Evolutionary conservation across 2,113 vertebrate genomes (phyloP).

Genomic region (Amia ocellicauda): DNA sequence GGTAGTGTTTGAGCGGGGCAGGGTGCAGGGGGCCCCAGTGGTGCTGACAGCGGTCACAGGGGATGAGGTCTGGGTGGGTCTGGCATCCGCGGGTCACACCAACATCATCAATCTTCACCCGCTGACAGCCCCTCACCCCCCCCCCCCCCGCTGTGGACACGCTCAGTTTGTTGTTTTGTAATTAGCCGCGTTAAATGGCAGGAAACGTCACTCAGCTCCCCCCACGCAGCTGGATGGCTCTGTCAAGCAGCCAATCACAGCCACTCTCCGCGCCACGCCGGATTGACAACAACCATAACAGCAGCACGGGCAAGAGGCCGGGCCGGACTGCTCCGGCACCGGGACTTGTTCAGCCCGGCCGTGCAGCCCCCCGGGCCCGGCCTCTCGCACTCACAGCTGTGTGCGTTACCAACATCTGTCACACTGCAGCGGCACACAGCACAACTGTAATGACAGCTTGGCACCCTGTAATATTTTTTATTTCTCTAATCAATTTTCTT

Average conservation of each 20-base stretch:
- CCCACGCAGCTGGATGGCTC: constrained; percentile 50
- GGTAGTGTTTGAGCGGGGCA: background rate
- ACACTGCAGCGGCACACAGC: too few relatives aligned
- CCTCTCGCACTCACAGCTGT: too few relatives aligned
- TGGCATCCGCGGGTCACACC: constrained; percentile 68
- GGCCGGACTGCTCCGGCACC: too few relatives aligned
- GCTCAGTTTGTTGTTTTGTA: constrained; percentile 77
- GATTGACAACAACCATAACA: too few relatives aligned
- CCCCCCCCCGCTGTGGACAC: constrained; percentile 58
- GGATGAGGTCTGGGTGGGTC: constrained; percentile 63
- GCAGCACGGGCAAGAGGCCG: background rate
- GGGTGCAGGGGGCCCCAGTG: constrained; percentile 26
- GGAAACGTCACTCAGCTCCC: constrained; percentile 64
- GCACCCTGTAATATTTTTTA: too few relatives aligned
- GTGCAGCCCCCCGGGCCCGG: too few relatives aligned
- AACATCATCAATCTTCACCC: constrained; percentile 77
- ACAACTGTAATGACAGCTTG: too few relatives aligned
- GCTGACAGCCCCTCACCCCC: constrained; percentile 55
- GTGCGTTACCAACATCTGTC: too few relatives aligned
- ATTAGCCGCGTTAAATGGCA: constrained; percentile 73
- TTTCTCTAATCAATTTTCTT: too few relatives aligned
- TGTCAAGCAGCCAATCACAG: constrained; percentile 38
- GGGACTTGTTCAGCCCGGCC: too few relatives aligned
- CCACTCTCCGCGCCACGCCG: too few relatives aligned
- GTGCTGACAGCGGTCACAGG: constrained; percentile 57